phyloP scores from a whole-genome alignment of 2,797 vertebrate genomes.

The Pangasius krempfi region DNA sequence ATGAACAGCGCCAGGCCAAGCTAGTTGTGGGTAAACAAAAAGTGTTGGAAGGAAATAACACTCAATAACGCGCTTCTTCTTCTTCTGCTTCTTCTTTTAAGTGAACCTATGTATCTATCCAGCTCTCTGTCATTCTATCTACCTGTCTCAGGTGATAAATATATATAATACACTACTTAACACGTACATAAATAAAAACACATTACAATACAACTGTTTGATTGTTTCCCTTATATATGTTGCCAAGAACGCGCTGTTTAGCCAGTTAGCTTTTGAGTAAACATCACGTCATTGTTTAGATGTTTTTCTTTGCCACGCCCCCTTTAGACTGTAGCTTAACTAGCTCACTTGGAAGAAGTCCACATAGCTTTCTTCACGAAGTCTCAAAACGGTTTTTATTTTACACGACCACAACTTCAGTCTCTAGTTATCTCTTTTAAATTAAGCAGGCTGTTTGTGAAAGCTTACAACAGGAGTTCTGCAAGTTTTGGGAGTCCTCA shows the following conservation, averaged over 20 bases:
- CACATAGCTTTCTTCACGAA: not conserved
- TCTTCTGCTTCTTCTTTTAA: too few species aligned
- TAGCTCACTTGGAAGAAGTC: not conserved
- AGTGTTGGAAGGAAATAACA: not conserved
- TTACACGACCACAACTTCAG: not conserved
- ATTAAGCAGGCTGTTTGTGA: too few species aligned
- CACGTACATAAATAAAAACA: not conserved
- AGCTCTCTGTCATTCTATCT: too few species aligned
- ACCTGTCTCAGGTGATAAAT: not conserved
- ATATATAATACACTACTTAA: not conserved
- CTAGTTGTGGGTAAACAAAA: not conserved
- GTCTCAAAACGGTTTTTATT: not conserved
- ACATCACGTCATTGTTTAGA: not conserved
- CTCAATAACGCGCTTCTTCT: not conserved
- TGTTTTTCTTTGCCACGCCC: not conserved
- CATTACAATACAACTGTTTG: not conserved
- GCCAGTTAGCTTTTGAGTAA: not conserved
- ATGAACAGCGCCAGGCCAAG: not conserved
- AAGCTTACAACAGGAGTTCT: not conserved
- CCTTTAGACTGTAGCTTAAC: not conserved
- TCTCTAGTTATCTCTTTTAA: not conserved
- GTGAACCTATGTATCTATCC: not conserved
- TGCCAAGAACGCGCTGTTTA: not conserved
- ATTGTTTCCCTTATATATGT: not conserved
- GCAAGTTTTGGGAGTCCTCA: not conserved